A percentile compares a stretch with the other conserved stretches of the same genome.
phyloP scores from a whole-genome alignment of 1,140 invertebrate species.

The Zaprionus lachaisei region DNA sequence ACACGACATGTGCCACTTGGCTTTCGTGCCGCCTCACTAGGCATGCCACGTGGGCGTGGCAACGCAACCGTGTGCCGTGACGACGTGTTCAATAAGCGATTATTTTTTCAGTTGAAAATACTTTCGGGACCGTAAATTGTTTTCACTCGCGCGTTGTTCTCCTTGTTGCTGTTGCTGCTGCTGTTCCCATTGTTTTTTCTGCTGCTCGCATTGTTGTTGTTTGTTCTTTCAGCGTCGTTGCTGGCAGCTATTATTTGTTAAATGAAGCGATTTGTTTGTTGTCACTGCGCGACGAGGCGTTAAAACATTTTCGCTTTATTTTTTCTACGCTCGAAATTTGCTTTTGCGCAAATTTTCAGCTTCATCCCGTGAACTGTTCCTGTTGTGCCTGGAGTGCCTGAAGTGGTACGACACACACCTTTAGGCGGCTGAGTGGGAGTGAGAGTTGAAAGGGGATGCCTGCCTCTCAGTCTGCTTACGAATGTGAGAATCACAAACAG shows the following conservation, averaged over 20 bases:
- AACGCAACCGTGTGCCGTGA: neutral
- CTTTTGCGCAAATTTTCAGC: slow-evolving; percentile 52
- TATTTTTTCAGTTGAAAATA: slow-evolving; percentile 78
- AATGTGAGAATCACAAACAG: slow-evolving; percentile 78
- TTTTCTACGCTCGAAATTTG: slow-evolving; percentile 76
- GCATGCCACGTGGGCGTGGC: slow-evolving; percentile 48
- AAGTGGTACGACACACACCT: slow-evolving; percentile 61
- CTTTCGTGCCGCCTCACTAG: slow-evolving; percentile 29
- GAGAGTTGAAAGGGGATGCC: slow-evolving; percentile 19
- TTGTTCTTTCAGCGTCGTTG: slow-evolving; percentile 55
- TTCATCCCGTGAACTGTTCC: neutral
- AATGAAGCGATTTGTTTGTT: slow-evolving; percentile 83
- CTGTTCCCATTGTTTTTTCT: slow-evolving; percentile 26
- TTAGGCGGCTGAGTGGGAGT: neutral
- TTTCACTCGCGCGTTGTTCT: slow-evolving; percentile 44
- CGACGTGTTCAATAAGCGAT: slow-evolving; percentile 79
- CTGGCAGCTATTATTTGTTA: slow-evolving; percentile 81
- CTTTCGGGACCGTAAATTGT: slow-evolving; percentile 64
- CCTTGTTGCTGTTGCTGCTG: slow-evolving; percentile 37
- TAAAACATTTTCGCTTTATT: slow-evolving; percentile 84
- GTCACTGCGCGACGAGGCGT: slow-evolving; percentile 76
- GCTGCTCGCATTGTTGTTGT: slow-evolving; percentile 35
- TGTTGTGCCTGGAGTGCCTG: slow-evolving; percentile 13
- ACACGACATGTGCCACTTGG: slow-evolving; percentile 60
- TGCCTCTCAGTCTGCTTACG: slow-evolving; percentile 39